Evolutionary conservation across 2,113 vertebrate species (phyloP).

Genomic region (Syrrhaptes paradoxus): DNA sequence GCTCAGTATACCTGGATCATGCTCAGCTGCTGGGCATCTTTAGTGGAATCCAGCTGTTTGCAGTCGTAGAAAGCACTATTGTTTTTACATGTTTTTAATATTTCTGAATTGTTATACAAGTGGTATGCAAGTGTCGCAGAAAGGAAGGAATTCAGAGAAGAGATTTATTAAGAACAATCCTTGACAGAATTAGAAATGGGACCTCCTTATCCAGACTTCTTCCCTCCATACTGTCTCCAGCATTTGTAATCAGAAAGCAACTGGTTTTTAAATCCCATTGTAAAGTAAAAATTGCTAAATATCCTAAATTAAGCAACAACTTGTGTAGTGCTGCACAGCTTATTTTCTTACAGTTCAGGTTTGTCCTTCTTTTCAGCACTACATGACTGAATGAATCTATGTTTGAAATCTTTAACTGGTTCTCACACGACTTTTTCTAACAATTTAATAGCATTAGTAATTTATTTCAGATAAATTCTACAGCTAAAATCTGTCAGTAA

Average conservation of each 20-base stretch:
- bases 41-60: background rate
- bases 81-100: background rate
- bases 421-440: background rate
- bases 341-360: background rate
- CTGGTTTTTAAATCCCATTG: background rate
- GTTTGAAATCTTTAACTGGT: background rate
- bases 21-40: background rate
- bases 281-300: background rate
- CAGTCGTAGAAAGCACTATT: background rate
- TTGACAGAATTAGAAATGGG: background rate
- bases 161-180: background rate
- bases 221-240: background rate
- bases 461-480: conserved; percentile 14
- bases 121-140: background rate
- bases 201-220: background rate
- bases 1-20: background rate
- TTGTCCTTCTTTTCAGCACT: background rate
- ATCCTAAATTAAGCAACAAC: background rate
- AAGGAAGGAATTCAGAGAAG: background rate
- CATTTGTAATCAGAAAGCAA: background rate
- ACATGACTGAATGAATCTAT: background rate
- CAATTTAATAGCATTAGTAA: conserved; percentile 11
- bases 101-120: background rate
- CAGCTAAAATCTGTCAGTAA: background rate
- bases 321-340: background rate